These are phyloP conservation scores for Falco naumanni DNA, from an alignment of 2,797 vertebrate genomes.

Conservation along the genomic window DNA sequence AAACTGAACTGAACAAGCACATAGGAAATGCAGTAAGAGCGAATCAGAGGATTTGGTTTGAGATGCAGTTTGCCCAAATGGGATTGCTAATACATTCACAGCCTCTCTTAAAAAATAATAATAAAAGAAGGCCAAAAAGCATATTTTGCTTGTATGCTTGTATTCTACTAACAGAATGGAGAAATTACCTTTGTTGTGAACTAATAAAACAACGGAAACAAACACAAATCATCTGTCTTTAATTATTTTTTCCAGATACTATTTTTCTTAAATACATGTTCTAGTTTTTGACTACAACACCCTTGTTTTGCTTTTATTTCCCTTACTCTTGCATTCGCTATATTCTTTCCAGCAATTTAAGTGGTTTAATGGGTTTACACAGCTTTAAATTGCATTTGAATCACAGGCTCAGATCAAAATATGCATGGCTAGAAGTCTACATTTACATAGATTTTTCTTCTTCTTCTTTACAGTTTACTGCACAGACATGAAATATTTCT, in stretches of 20 bases:
- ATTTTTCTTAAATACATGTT: not conserved
- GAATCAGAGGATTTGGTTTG: not conserved
- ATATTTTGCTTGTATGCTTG: not conserved
- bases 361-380: not conserved
- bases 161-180: not conserved
- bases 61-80: not conserved
- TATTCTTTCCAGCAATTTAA: not conserved
- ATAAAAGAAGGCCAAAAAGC: fast-evolving
- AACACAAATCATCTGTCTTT: not conserved
- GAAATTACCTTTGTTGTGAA: not conserved
- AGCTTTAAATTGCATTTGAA: constrained; percentile 13
- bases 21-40: not conserved
- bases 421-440: not conserved
- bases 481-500: not conserved
- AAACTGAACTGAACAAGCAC: not conserved
- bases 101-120: not conserved
- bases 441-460: not conserved
- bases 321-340: not conserved
- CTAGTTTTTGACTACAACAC: not conserved
- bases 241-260: not conserved
- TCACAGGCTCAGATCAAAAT: not conserved
- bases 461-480: not conserved
- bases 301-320: not conserved
- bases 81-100: not conserved
- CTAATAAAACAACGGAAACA: too few relatives aligned